Evolutionary conservation across 2,888 invertebrate species (phyloP), one percentile per base, ranked within the genome.

Genomic region (Sesamia inferens): DNA sequence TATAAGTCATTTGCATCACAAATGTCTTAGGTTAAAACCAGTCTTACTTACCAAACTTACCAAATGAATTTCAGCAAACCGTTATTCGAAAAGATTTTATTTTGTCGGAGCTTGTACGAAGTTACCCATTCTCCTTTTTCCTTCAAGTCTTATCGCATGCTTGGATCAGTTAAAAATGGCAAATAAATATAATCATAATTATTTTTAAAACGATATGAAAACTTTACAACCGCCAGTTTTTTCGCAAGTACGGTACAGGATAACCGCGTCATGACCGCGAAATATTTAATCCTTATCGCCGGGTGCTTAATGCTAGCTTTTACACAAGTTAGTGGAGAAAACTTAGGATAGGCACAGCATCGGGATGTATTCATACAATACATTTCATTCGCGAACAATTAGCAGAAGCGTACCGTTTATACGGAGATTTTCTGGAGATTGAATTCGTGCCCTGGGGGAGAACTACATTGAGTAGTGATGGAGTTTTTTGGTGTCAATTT

Each of bases 381-480:
- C 85, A 66, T 8, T 96, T 95, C 65, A 90, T 96, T 22, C 70
- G 74, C 24, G 63, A 87, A 19, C 90, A 93, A 31, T 83, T 96
- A 13, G 84, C 76, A 1, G 89, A 91, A 54, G 89, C 93, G 0
- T 94, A 93, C 63, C 84, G 83, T 19, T 84, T 90, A 39, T 95
- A 93, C 81, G 88, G 89, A 16, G 81, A 94, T 0, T 93, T 88
- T 64, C 76, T 96, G 72, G 93, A 95, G 13, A 71, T 96, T 0
- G 93, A 95, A 78, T 95, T 94, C 65, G 88, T 96, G 1, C 93
- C 95, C 1, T 96, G 96, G 96, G 96, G 96, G 22, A 93, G 93
- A 70, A 93, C 94, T 0, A 24, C 24, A 1, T 86, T 92, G 59
- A 83, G 88, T 19, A 71, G 69, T 0, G 84, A 93, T 47, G 93